These are phyloP conservation scores for Galagoides demidoff DNA, from an alignment of 2,797 vertebrate genomes.

Conservation along the genomic window DNA sequence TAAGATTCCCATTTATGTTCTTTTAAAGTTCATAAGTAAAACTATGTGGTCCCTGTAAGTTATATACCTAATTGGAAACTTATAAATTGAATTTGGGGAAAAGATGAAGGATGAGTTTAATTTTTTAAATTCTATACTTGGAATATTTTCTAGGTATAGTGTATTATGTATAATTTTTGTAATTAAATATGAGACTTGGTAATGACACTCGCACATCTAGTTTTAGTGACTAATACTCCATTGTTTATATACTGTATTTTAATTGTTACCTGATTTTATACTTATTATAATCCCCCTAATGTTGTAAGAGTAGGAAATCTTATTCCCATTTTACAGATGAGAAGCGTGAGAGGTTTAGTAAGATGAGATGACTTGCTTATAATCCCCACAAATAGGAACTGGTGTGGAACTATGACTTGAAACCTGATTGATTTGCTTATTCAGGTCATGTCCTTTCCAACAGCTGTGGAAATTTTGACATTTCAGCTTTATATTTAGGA, in stretches of 20 bases:
- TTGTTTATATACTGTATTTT: background rate
- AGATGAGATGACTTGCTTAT: background rate
- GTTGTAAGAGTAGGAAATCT: background rate
- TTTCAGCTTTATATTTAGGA: background rate
- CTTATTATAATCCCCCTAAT: background rate
- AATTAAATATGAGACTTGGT: slow-evolving; percentile 6
- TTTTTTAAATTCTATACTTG: background rate
- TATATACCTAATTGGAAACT: background rate
- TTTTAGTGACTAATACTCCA: background rate
- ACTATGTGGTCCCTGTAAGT: background rate
- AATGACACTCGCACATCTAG: background rate
- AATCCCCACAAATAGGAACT: background rate
- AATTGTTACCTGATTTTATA: background rate
- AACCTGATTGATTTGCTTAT: background rate
- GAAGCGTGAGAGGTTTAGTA: background rate
- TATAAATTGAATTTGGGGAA: background rate
- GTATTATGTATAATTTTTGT: background rate
- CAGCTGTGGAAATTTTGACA: background rate
- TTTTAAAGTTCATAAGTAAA: slow-evolving; percentile 5
- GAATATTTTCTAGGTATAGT: background rate
- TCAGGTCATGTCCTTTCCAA: background rate
- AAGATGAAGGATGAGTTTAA: background rate
- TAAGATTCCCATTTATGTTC: background rate
- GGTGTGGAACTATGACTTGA: background rate
- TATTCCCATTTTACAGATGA: background rate